Percentiles rank a stretch among this genome's conserved stretches.
These are phyloP conservation scores for Oscheius sp. DNA, from an alignment of 2,888 invertebrate species.

Conservation along the genomic window DNA sequence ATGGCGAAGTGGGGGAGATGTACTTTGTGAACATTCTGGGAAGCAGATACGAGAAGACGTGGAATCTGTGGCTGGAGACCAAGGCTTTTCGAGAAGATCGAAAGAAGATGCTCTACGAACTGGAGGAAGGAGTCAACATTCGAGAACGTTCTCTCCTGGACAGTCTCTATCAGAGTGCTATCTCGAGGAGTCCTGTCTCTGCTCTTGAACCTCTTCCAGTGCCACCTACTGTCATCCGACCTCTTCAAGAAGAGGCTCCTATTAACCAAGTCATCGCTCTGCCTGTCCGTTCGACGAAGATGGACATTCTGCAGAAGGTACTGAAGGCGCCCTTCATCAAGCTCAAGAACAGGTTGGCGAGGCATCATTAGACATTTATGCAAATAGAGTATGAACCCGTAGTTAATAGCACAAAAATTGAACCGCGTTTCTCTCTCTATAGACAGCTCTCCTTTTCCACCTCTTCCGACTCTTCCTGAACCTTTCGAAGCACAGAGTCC, in stretches of 20 bases:
- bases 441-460: constrained; percentile 33
- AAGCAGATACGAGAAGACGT: constrained; percentile 1
- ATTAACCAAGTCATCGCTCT: background rate
- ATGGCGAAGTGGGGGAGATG: constrained; percentile 6
- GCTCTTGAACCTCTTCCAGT: background rate
- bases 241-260: background rate
- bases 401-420: constrained; percentile 12
- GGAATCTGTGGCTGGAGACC: constrained; percentile 13
- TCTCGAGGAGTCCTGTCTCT: background rate
- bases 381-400: constrained; percentile 20
- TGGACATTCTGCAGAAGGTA: constrained; percentile 1
- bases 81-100: background rate
- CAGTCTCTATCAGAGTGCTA: constrained; percentile 2
- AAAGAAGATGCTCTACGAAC: background rate
- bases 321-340: constrained; percentile 6
- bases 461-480: constrained; percentile 27
- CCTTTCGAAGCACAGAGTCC: constrained; percentile 17
- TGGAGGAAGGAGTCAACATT: background rate
- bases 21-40: constrained; percentile 15
- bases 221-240: background rate
- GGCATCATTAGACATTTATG: constrained; percentile 6
- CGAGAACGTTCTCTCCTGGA: constrained; percentile 6
- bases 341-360: background rate
- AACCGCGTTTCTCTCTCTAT: background rate
- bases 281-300: background rate